phyloP scores from a whole-genome alignment of 1,140 invertebrate genomes.

The Centruroides sculpturatus region DNA sequence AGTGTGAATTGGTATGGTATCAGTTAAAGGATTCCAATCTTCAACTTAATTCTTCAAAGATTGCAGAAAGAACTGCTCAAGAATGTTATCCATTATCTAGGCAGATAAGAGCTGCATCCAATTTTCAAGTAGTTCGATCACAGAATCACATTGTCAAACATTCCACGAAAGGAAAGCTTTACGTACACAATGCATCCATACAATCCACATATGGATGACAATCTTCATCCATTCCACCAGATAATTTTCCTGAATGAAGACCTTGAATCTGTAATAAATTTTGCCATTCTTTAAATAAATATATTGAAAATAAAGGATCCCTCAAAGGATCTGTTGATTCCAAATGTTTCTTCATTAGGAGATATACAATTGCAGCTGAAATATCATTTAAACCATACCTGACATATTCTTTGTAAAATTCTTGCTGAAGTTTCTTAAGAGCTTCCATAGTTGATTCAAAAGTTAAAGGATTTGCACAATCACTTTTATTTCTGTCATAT shows the following conservation, averaged over 20 bases:
- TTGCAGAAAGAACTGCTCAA: conserved; percentile 67
- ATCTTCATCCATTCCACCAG: conserved; percentile 1
- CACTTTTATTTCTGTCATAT: conserved; percentile 1
- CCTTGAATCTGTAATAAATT: conserved; percentile 36
- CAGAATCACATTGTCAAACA: conserved; percentile 48
- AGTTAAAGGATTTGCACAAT: conserved; percentile 35
- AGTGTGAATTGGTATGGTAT: conserved; percentile 81
- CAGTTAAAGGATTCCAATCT: conserved; percentile 86
- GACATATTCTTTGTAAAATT: conserved; percentile 37
- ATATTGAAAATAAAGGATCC: conserved; percentile 41
- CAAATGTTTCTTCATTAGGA: conserved; percentile 45
- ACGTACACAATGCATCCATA: conserved; percentile 69
- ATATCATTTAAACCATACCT: conserved; percentile 35
- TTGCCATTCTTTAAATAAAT: conserved; percentile 57
- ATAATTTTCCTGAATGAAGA: not conserved
- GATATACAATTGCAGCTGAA: conserved; percentile 29
- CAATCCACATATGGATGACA: conserved; percentile 78
- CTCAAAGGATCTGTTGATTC: conserved; percentile 55
- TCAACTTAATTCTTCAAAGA: conserved; percentile 62
- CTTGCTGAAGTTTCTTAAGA: conserved; percentile 52
- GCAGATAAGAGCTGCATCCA: conserved; percentile 66
- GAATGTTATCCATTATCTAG: conserved; percentile 69
- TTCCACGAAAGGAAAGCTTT: conserved; percentile 57
- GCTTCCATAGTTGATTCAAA: conserved; percentile 54
- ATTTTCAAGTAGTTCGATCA: conserved; percentile 61